Conservation (phyloP, 2,113 vertebrate species). For the Tretioscincus oriximinensis region DNA sequence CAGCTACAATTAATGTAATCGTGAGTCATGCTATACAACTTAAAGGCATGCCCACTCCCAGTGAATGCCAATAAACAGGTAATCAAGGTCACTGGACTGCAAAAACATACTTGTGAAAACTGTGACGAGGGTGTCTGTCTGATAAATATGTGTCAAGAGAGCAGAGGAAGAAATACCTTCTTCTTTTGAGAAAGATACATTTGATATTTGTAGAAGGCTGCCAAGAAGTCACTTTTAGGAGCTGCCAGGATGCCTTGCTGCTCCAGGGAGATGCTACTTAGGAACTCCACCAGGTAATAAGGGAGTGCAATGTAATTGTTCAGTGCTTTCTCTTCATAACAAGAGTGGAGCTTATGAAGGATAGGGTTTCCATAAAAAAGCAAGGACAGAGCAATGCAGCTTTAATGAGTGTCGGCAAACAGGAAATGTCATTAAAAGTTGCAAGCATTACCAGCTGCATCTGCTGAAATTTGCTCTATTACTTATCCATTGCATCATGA, state of each 20-base stretch:
- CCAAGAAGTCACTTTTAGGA: background rate
- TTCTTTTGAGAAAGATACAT: background rate
- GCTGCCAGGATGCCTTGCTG: background rate
- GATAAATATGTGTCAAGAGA: background rate
- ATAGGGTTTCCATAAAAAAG: background rate
- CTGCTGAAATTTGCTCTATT: no score
- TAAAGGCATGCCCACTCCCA: background rate
- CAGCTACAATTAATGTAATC: background rate
- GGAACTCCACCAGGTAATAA: background rate
- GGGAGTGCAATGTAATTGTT: background rate
- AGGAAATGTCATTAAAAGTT: no score
- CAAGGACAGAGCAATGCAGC: no score
- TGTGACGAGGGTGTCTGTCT: no score
- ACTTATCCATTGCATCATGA: no score
- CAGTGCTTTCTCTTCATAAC: background rate
- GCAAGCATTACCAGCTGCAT: no score
- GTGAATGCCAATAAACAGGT: background rate
- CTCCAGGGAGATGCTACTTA: no score
- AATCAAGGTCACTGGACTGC: background rate
- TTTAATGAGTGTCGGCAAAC: no score
- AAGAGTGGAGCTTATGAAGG: background rate
- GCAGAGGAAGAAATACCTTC: background rate
- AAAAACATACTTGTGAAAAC: background rate
- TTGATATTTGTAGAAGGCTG: background rate
- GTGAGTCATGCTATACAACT: background rate